Conservation (phyloP, 2,888 invertebrate genomes). For the Steinernema hermaphroditum region DNA sequence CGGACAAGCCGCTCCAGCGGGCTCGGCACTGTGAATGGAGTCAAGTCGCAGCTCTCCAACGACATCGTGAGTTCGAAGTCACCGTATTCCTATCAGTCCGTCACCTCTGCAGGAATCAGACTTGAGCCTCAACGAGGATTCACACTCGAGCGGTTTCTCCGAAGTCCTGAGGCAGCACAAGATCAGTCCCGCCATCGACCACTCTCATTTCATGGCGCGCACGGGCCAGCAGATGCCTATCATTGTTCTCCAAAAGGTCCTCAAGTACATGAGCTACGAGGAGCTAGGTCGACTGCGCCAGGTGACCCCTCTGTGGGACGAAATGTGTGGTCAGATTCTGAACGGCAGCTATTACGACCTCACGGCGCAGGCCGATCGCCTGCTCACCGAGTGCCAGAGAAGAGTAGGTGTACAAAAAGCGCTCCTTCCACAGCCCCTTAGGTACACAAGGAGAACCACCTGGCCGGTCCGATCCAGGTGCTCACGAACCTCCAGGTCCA, state of each 20-base stretch:
- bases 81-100: no score
- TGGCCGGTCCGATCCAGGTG: slow-evolving; percentile 54
- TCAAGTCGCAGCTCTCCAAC: slow-evolving; percentile 5
- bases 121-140: slow-evolving; percentile 32
- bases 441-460: slow-evolving; percentile 37
- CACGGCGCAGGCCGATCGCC: slow-evolving; percentile 44
- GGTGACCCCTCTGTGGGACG: slow-evolving; percentile 64
- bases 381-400: slow-evolving; percentile 45
- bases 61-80: not conserved
- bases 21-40: slow-evolving; percentile 7
- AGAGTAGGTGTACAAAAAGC: slow-evolving; percentile 18
- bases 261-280: slow-evolving; percentile 52
- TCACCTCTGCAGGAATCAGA: slow-evolving; percentile 31
- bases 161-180: not conserved
- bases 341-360: slow-evolving; percentile 61
- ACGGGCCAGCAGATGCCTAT: slow-evolving; percentile 41
- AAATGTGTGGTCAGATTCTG: slow-evolving; percentile 61
- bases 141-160: slow-evolving; percentile 18
- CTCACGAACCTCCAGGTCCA: slow-evolving; percentile 62
- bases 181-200: not conserved
- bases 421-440: slow-evolving; percentile 17
- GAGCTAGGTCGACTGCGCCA: slow-evolving; percentile 55
- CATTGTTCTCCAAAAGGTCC: slow-evolving; percentile 52
- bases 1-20: slow-evolving; percentile 9
- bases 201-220: not conserved